Evolutionary conservation across 2,888 invertebrate species (phyloP).

Genomic region (Kuschelorhynchus macadamiae): DNA sequence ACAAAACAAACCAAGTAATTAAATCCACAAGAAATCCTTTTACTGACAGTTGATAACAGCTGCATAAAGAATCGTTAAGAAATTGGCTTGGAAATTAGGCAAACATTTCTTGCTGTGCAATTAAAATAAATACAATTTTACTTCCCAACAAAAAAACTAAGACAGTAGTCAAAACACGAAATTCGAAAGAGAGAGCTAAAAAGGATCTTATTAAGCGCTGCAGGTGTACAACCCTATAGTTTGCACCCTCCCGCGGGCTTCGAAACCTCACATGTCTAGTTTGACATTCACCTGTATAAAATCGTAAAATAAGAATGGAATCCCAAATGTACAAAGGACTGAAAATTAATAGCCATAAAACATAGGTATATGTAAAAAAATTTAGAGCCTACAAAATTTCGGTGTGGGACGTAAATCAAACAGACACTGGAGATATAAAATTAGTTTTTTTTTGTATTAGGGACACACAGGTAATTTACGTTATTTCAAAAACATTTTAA

Average conservation of each 20-base stretch:
- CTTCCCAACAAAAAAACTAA: slow-evolving; percentile 4
- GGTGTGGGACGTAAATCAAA: neutral
- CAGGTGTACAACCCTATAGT: slow-evolving; percentile 30
- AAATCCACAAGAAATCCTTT: no score
- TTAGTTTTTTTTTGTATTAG: no score
- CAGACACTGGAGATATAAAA: neutral
- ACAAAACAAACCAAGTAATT: no score
- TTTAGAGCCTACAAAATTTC: neutral
- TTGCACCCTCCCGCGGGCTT: slow-evolving; percentile 27
- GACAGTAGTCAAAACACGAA: slow-evolving; percentile 25
- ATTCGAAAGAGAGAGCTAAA: slow-evolving; percentile 12
- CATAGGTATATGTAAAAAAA: neutral
- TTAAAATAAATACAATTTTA: no score
- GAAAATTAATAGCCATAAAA: slow-evolving; percentile 30
- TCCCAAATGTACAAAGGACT: slow-evolving; percentile 11
- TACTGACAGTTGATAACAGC: no score
- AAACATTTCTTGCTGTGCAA: no score
- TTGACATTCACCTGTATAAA: slow-evolving; percentile 32
- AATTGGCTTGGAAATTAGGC: no score
- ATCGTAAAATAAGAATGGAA: slow-evolving; percentile 36
- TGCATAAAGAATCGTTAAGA: no score
- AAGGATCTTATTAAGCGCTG: slow-evolving; percentile 21
- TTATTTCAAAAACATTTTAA: no score
- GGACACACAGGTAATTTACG: no score
- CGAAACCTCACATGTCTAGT: slow-evolving; percentile 17